These are phyloP conservation scores for Sepioteuthis lessoniana DNA, from an alignment of 2,888 invertebrate species.

Conservation along the genomic window DNA sequence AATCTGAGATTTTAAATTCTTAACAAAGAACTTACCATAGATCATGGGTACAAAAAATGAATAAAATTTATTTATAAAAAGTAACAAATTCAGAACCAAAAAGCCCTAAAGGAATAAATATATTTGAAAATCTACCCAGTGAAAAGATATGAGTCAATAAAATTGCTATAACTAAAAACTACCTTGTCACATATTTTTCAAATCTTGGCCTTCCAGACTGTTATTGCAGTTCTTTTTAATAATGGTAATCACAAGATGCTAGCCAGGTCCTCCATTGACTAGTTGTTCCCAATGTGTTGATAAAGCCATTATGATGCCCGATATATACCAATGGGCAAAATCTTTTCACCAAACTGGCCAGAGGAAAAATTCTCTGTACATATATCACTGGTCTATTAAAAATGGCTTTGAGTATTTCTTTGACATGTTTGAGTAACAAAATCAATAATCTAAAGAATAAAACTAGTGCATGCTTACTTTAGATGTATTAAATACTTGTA, in stretches of 20 bases:
- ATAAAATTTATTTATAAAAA: neutral
- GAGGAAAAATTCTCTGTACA: neutral
- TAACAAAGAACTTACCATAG: neutral
- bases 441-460: neutral
- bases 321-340: neutral
- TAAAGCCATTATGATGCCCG: neutral
- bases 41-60: neutral
- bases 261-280: neutral
- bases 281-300: neutral
- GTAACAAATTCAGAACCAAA: neutral
- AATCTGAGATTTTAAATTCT: neutral
- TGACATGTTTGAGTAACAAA: neutral
- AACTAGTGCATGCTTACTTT: neutral
- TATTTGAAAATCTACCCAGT: neutral
- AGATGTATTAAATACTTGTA: neutral
- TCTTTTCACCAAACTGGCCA: neutral
- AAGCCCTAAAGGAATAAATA: neutral
- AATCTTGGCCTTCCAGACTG: neutral
- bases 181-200: neutral
- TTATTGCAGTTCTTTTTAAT: neutral
- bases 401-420: neutral
- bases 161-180: neutral
- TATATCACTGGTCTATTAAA: neutral
- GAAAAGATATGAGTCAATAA: neutral
- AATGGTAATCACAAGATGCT: neutral